Conservation (phyloP, 1,140 invertebrate species). For the Apis florea region DNA sequence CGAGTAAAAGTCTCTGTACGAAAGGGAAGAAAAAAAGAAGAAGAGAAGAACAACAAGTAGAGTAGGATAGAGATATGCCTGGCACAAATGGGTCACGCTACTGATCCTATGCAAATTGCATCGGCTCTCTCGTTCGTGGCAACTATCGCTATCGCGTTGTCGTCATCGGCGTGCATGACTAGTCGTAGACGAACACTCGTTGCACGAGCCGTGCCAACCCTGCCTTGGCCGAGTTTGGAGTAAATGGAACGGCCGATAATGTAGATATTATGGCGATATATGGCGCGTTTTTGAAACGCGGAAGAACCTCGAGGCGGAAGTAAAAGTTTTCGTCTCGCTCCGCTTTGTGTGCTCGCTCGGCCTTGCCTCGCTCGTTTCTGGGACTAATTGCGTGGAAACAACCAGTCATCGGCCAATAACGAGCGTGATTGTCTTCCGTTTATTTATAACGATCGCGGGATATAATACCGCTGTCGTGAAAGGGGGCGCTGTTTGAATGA, state of each 20-base stretch:
- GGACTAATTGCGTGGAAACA: background rate
- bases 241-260: conserved; percentile 45
- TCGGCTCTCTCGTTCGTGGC: background rate
- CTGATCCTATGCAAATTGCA: conserved; percentile 47
- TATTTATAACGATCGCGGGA: background rate
- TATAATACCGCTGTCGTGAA: background rate
- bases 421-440: background rate
- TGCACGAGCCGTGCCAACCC: conserved; percentile 21
- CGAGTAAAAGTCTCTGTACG: too few species aligned
- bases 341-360: background rate
- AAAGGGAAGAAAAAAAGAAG: background rate
- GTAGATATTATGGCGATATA: background rate
- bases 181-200: conserved; percentile 1
- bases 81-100: conserved; percentile 27
- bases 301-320: conserved; percentile 22
- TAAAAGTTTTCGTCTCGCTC: background rate
- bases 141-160: conserved; percentile 28
- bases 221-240: conserved; percentile 64
- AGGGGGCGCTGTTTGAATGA: too few species aligned
- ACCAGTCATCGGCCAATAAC: background rate
- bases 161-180: conserved; percentile 46
- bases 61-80: background rate
- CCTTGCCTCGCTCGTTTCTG: background rate
- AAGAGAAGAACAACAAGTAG: background rate
- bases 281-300: conserved; percentile 19